Percentiles rank a stretch among this genome's conserved stretches.
Conservation (phyloP, 2,797 vertebrate genomes). For the Lemur catta region DNA sequence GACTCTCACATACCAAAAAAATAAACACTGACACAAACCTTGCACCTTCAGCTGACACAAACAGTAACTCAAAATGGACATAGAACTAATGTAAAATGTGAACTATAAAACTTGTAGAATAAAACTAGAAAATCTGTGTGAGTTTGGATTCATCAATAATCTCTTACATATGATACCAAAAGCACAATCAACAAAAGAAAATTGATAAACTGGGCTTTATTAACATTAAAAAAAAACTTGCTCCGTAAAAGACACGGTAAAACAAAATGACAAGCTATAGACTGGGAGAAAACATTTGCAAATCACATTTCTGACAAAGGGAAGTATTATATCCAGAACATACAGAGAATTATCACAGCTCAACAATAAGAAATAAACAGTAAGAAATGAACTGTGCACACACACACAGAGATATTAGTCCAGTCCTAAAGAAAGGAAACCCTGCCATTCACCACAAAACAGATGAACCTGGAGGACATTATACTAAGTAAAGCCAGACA, state of each 20-base stretch:
- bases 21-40: neutral
- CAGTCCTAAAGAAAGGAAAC: neutral
- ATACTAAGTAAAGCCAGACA: neutral
- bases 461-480: neutral
- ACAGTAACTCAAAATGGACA: neutral
- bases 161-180: neutral
- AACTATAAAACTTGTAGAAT: neutral
- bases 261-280: too few relatives aligned
- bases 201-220: neutral
- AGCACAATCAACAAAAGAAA: neutral
- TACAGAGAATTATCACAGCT: neutral
- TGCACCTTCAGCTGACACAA: neutral
- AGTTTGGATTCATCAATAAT: neutral
- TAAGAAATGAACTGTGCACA: neutral
- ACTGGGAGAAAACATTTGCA: neutral
- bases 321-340: neutral
- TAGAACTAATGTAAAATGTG: neutral
- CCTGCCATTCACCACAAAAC: neutral
- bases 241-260: too few relatives aligned
- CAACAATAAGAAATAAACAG: neutral
- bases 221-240: too few relatives aligned
- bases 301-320: neutral
- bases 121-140: neutral
- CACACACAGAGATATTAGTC: too few relatives aligned
- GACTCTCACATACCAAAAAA: neutral